phyloP scores from a whole-genome alignment of 2,888 invertebrate species.

The Phasia obesa region DNA sequence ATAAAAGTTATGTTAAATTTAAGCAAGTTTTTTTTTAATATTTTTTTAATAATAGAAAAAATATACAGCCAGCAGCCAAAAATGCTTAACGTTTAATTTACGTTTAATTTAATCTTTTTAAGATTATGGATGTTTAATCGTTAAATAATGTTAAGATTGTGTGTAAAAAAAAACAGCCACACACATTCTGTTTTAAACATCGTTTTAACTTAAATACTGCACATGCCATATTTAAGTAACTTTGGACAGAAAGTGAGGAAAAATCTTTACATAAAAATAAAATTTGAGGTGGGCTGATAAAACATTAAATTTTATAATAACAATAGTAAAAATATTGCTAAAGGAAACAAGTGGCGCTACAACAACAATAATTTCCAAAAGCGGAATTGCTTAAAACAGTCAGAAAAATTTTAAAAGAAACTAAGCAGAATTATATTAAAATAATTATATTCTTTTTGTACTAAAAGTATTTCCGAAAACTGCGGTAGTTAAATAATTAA shows the following conservation, averaged over 20 bases:
- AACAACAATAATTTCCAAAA: no score
- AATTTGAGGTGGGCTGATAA: constrained; percentile 46
- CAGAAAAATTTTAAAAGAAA: no score
- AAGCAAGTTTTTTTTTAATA: neutral
- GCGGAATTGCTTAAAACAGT: no score
- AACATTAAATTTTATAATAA: constrained; percentile 14
- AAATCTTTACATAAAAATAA: neutral
- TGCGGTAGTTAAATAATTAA: no score
- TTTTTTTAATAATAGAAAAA: no score
- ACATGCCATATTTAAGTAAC: constrained; percentile 42
- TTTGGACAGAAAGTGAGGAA: neutral
- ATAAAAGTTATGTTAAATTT: constrained; percentile 50
- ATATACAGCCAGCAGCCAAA: no score
- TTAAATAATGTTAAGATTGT: constrained; percentile 47
- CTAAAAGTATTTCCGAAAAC: no score
- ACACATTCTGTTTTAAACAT: neutral
- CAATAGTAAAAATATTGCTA: constrained; percentile 5
- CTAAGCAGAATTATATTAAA: no score
- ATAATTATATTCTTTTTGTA: no score
- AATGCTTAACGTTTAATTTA: constrained; percentile 22
- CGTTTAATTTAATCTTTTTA: constrained; percentile 10
- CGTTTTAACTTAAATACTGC: neutral
- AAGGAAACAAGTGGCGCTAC: constrained; percentile 6
- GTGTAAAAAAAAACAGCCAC: constrained; percentile 10
- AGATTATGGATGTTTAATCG: constrained; percentile 31